Conservation (phyloP, 2,797 vertebrate species). For the Petrocephalus schoutedeni region DNA sequence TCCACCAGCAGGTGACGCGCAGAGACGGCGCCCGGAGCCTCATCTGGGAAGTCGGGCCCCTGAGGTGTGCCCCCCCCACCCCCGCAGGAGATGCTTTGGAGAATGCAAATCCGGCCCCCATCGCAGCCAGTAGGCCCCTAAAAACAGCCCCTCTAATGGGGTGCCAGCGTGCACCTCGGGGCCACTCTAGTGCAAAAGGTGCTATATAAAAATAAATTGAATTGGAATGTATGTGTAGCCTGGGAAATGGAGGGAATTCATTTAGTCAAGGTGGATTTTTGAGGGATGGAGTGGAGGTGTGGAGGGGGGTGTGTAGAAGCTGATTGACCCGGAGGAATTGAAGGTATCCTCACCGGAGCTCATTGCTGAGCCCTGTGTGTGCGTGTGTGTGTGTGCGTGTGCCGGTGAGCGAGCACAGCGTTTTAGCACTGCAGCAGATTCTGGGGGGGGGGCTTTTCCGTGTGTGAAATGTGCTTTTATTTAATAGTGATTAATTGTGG, state of each 20-base stretch:
- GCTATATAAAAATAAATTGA: neutral
- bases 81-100: neutral
- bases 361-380: conserved; percentile 18
- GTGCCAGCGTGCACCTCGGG: neutral
- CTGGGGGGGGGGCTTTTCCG: neutral
- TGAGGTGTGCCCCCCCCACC: neutral
- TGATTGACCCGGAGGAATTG: neutral
- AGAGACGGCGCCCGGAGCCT: neutral
- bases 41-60: neutral
- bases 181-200: neutral
- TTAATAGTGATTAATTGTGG: neutral
- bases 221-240: neutral
- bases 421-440: neutral
- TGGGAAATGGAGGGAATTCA: conserved; percentile 5
- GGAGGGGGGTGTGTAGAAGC: neutral
- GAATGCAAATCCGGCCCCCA: neutral
- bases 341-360: neutral
- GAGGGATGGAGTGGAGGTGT: neutral
- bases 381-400: neutral
- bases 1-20: neutral
- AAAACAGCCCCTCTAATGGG: conserved; percentile 19
- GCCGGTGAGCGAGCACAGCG: neutral
- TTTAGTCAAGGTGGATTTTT: neutral
- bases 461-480: neutral
- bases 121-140: conserved; percentile 18